Conservation (phyloP, 2,888 invertebrate genomes). For the Syritta pipiens region DNA sequence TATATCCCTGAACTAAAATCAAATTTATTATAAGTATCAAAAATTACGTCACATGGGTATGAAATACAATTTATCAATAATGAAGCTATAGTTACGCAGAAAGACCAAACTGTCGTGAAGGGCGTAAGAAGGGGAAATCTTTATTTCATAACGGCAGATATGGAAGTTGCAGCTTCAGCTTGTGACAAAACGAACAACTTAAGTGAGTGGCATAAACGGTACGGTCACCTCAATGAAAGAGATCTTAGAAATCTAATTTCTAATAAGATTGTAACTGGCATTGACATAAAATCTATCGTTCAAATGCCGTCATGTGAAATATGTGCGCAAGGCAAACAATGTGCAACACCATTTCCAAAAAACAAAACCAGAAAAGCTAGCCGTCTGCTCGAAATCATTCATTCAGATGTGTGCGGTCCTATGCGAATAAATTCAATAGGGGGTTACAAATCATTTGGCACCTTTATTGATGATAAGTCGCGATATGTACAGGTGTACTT, state of each 20-base stretch:
- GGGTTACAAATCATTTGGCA: background rate
- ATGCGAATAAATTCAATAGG: background rate
- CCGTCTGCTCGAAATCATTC: background rate
- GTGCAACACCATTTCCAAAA: slow-evolving; percentile 2
- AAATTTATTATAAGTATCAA: slow-evolving; percentile 63
- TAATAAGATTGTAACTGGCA: slow-evolving; percentile 1
- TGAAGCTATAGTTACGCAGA: background rate
- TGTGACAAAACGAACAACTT: background rate
- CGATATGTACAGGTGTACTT: background rate
- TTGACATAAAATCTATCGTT: background rate
- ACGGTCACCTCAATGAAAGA: background rate
- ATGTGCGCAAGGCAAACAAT: slow-evolving; percentile 20
- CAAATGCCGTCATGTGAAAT: slow-evolving; percentile 7
- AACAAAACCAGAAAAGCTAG: background rate
- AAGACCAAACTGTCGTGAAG: background rate
- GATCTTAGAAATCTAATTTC: background rate
- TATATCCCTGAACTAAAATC: slow-evolving; percentile 47
- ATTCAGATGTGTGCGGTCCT: background rate
- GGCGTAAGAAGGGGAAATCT: slow-evolving; percentile 2
- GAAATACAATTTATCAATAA: slow-evolving; percentile 45
- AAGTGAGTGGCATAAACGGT: background rate
- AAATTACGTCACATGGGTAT: slow-evolving; percentile 57
- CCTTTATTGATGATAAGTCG: slow-evolving; percentile 7
- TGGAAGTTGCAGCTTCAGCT: background rate
- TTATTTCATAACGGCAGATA: background rate